Percentiles rank a stretch among this genome's conserved stretches.
These are phyloP conservation scores for Salarias fasciatus DNA, from an alignment of 2,797 vertebrate species.

Conservation along the genomic window DNA sequence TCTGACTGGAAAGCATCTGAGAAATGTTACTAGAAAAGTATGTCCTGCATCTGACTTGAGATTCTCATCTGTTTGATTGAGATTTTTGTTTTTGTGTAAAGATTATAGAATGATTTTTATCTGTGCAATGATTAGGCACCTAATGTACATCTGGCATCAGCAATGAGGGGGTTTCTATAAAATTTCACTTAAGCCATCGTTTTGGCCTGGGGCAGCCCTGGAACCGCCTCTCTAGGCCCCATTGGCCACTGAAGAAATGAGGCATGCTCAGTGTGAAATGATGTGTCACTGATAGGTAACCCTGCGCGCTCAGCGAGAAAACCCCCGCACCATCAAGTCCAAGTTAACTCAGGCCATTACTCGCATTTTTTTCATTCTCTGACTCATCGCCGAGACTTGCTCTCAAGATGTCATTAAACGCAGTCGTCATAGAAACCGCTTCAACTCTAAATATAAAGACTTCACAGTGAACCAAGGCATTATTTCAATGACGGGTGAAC, in stretches of 20 bases:
- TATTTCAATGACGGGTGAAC: neutral
- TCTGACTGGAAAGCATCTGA: too few relatives aligned
- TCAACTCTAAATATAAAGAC: slow-evolving; percentile 1
- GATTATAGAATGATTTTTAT: too few relatives aligned
- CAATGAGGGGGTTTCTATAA: too few relatives aligned
- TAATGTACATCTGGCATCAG: too few relatives aligned
- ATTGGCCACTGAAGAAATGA: slow-evolving; percentile 58
- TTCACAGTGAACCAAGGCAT: neutral
- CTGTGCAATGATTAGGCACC: too few relatives aligned
- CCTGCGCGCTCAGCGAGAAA: slow-evolving; percentile 6
- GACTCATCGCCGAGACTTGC: slow-evolving; percentile 14
- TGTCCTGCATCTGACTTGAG: too few relatives aligned
- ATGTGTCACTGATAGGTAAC: slow-evolving; percentile 59
- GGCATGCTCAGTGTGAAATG: slow-evolving; percentile 63
- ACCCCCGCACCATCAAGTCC: slow-evolving; percentile 14
- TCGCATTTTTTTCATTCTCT: slow-evolving; percentile 10
- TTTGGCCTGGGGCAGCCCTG: too few relatives aligned
- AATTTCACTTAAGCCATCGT: too few relatives aligned
- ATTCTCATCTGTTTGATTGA: too few relatives aligned
- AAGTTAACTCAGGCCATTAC: slow-evolving; percentile 28
- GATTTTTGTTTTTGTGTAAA: too few relatives aligned
- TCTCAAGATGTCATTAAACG: neutral
- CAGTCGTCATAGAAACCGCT: slow-evolving; percentile 22
- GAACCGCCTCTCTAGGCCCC: slow-evolving; percentile 29
- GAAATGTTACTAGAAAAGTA: too few relatives aligned